Evolutionary conservation across 2,797 vertebrate genomes (phyloP).

Genomic region (Myripristis murdjan): DNA sequence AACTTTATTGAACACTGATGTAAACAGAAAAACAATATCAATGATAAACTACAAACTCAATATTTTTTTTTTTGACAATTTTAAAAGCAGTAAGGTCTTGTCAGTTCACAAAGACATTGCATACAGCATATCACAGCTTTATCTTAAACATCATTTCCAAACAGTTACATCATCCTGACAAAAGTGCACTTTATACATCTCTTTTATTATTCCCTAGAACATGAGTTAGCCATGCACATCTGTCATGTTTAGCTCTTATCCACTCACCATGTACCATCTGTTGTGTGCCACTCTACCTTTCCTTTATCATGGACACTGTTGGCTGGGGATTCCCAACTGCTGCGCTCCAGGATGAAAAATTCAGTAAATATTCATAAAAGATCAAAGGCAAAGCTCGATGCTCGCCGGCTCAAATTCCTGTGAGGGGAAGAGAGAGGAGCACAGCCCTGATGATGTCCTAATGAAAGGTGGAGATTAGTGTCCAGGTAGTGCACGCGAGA

Average conservation of each 20-base stretch:
- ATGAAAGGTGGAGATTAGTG: slow-evolving; percentile 28
- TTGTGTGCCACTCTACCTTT: slow-evolving; percentile 71
- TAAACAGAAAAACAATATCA: background rate
- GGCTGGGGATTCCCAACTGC: slow-evolving; percentile 71
- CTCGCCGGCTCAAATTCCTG: slow-evolving; percentile 25
- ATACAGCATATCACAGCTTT: background rate
- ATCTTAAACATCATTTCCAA: background rate
- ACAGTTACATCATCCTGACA: slow-evolving; percentile 4
- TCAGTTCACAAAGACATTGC: too few species aligned
- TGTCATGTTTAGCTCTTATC: slow-evolving; percentile 65
- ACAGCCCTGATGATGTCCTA: slow-evolving; percentile 51
- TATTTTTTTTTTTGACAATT: too few species aligned
- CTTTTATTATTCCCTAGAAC: slow-evolving; percentile 45
- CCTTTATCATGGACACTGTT: slow-evolving; percentile 76
- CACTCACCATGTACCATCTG: slow-evolving; percentile 80
- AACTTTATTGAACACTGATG: background rate
- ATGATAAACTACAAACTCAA: too few species aligned
- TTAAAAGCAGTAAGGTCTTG: too few species aligned
- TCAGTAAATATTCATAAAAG: slow-evolving; percentile 34
- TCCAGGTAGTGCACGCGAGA: slow-evolving; percentile 59
- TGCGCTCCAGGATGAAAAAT: slow-evolving; percentile 49
- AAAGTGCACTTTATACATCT: slow-evolving; percentile 50
- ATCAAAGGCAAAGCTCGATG: slow-evolving; percentile 19
- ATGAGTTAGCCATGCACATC: slow-evolving; percentile 58
- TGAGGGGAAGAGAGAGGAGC: slow-evolving; percentile 2